Conservation (phyloP, 2,113 vertebrate genomes). For the Spilogale gracilis region DNA sequence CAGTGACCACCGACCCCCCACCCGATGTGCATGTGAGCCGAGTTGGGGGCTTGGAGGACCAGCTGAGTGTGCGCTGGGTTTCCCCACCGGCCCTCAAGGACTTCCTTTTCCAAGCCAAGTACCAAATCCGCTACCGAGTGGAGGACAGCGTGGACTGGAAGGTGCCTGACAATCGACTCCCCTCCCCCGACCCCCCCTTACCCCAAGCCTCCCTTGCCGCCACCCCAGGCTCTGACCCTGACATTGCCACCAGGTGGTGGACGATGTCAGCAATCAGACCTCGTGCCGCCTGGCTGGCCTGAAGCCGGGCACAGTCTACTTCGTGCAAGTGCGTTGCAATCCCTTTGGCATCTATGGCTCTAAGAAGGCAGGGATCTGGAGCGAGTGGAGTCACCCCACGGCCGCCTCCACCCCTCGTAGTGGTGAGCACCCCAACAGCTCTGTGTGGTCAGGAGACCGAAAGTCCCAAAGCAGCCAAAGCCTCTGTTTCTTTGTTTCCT, state of each 20-base stretch:
- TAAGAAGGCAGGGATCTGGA: constrained; percentile 98
- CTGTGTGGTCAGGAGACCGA: neutral
- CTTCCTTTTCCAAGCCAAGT: constrained; percentile 98
- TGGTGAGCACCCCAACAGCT: constrained; percentile 89
- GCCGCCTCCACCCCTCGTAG: constrained; percentile 97
- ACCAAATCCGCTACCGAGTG: constrained; percentile 97
- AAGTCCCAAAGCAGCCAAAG: neutral
- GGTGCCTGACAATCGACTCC: constrained; percentile 84
- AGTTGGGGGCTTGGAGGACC: constrained; percentile 95
- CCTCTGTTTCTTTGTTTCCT: neutral
- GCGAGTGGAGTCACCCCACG: constrained; percentile 97
- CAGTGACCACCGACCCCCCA: constrained; percentile 97
- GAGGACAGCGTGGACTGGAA: constrained; percentile 98
- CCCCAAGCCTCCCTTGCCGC: neutral
- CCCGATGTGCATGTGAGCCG: constrained; percentile 94
- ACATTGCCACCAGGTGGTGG: constrained; percentile 92
- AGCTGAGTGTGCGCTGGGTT: constrained; percentile 96
- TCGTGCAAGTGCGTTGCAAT: constrained; percentile 98
- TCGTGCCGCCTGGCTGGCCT: constrained; percentile 96
- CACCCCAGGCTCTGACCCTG: neutral
- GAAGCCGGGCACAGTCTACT: constrained; percentile 96
- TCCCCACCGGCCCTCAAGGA: constrained; percentile 95
- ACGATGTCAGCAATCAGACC: constrained; percentile 97
- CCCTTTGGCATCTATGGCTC: constrained; percentile 98
- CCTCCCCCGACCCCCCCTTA: neutral